Evolutionary conservation across 2,797 vertebrate genomes (phyloP).

Genomic region (Glossophaga mutica): DNA sequence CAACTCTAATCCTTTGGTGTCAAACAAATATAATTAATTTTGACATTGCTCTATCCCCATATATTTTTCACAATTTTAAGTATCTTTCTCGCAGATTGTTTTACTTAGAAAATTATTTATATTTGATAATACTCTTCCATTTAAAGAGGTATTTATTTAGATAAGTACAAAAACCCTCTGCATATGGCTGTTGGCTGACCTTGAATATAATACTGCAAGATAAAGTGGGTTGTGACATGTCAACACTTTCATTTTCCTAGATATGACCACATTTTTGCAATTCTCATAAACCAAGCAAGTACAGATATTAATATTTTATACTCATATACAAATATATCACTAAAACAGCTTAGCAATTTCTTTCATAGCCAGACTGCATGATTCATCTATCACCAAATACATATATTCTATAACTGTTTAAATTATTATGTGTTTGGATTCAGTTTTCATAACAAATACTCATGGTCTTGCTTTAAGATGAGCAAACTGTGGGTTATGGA

Average conservation of each 20-base stretch:
- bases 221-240: neutral
- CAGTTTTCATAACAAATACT: neutral
- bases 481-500: neutral
- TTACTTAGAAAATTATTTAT: neutral
- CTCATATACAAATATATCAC: neutral
- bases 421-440: neutral
- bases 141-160: neutral
- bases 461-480: neutral
- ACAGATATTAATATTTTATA: neutral
- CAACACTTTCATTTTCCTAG: slow-evolving; percentile 6
- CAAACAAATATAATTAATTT: neutral
- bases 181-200: neutral
- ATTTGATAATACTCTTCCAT: neutral
- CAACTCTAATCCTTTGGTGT: neutral
- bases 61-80: neutral
- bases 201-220: neutral
- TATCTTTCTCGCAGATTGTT: neutral
- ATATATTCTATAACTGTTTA: neutral
- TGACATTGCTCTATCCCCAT: neutral
- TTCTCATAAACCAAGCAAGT: neutral
- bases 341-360: neutral
- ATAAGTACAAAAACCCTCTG: neutral
- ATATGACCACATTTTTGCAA: neutral
- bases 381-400: neutral
- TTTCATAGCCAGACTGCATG: neutral